A percentile compares a stretch with the other conserved stretches of the same genome.
Conservation (phyloP, 2,797 vertebrate species). For the Pangasius djambal region DNA sequence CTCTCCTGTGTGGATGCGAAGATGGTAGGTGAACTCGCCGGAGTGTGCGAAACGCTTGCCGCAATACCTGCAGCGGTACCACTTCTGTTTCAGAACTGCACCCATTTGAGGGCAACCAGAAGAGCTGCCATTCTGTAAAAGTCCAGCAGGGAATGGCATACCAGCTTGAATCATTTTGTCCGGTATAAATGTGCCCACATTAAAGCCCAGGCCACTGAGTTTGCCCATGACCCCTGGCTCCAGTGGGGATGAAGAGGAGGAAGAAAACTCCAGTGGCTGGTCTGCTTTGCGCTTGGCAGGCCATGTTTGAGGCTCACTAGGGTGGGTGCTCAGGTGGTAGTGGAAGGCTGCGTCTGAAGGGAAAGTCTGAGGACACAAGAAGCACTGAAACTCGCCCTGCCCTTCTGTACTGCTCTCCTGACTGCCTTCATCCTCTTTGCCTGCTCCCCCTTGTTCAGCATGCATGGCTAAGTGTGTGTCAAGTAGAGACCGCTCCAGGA, state of each 20-base stretch:
- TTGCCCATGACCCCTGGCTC: slow-evolving; percentile 64
- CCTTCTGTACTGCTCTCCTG: slow-evolving; percentile 59
- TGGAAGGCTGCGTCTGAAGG: slow-evolving; percentile 85
- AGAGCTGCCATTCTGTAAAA: slow-evolving; percentile 60
- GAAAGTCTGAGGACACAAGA: slow-evolving; percentile 89
- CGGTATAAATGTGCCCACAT: slow-evolving; percentile 52
- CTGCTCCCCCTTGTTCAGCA: slow-evolving; percentile 72
- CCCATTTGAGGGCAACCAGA: background rate
- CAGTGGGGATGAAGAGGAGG: slow-evolving; percentile 67
- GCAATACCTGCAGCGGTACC: slow-evolving; percentile 94
- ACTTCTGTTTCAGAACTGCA: slow-evolving; percentile 67
- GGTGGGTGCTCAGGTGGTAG: slow-evolving; percentile 89
- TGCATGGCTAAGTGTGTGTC: slow-evolving; percentile 84
- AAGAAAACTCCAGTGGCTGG: slow-evolving; percentile 73
- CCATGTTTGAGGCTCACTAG: slow-evolving; percentile 70
- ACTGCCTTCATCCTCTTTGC: slow-evolving; percentile 62
- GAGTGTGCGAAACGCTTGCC: slow-evolving; percentile 97
- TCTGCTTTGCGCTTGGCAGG: slow-evolving; percentile 83
- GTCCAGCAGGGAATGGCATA: slow-evolving; percentile 43
- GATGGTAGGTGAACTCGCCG: slow-evolving; percentile 97
- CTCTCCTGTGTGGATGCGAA: slow-evolving; percentile 95
- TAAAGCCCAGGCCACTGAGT: slow-evolving; percentile 61
- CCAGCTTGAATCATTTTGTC: slow-evolving; percentile 67
- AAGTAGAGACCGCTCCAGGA: slow-evolving; percentile 76
- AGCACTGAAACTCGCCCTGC: slow-evolving; percentile 83